phyloP scores from a whole-genome alignment of 2,797 vertebrate species.

The Astyanax mexicanus region DNA sequence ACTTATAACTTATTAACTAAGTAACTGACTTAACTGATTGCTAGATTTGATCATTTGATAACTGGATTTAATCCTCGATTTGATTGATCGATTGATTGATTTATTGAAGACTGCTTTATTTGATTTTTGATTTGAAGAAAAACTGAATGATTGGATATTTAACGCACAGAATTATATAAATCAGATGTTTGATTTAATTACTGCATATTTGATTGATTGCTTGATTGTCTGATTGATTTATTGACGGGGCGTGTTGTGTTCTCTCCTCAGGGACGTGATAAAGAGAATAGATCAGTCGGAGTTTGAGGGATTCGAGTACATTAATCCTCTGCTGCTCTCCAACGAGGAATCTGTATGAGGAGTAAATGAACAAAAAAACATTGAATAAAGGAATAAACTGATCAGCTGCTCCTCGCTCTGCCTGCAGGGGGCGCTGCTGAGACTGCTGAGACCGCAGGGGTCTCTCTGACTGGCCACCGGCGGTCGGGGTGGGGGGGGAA shows the following conservation, averaged over 20 bases:
- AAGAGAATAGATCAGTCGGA: slow-evolving; percentile 99
- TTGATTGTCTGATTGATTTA: neutral
- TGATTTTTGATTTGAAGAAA: no score
- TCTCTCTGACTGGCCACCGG: neutral
- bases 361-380: slow-evolving; percentile 7
- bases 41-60: no score
- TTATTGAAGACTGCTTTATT: no score
- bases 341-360: slow-evolving; percentile 94
- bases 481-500: neutral
- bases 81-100: no score
- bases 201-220: neutral
- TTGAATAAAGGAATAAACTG: neutral
- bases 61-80: no score
- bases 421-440: slow-evolving; percentile 16
- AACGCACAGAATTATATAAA: no score
- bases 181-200: no score
- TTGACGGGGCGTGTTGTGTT: neutral
- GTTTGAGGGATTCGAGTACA: slow-evolving; percentile 98
- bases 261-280: slow-evolving; percentile 88
- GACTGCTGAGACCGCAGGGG: neutral
- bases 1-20: no score
- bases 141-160: no score
- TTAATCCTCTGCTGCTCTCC: slow-evolving; percentile 95
- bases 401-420: slow-evolving; percentile 19
- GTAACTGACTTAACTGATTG: no score